Evolutionary conservation across 2,113 vertebrate species (phyloP).

Genomic region (Recurvirostra avosetta): DNA sequence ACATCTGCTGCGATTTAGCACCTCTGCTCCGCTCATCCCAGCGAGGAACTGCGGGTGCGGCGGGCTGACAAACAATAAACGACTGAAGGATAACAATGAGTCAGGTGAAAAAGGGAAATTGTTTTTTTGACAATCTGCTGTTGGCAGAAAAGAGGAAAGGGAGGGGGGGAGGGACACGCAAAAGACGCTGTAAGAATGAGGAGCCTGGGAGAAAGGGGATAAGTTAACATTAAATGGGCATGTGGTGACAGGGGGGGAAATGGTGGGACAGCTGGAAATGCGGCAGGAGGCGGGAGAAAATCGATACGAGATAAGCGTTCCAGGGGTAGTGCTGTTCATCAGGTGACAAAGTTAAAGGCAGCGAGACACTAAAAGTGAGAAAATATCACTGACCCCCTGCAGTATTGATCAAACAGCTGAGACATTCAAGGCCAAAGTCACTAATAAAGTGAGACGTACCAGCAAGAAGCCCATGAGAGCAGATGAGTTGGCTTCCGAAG

Average conservation of each 20-base stretch:
- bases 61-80: not conserved
- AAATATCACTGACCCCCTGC: constrained; percentile 90
- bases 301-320: constrained; percentile 97
- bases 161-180: not conserved
- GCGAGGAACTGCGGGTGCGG: not conserved
- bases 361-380: constrained; percentile 90
- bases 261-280: constrained; percentile 75
- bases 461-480: constrained; percentile 72
- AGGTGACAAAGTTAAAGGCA: constrained; percentile 92
- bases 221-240: constrained; percentile 89
- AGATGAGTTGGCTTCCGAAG: constrained; percentile 71
- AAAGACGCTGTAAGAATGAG: constrained; percentile 11
- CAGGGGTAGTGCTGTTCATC: constrained; percentile 94
- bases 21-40: not conserved
- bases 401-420: constrained; percentile 96
- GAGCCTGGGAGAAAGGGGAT: constrained; percentile 67
- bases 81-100: constrained; percentile 50
- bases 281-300: constrained; percentile 84
- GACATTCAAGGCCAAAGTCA: constrained; percentile 96
- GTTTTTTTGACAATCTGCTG: constrained; percentile 57
- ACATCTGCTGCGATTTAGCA: not conserved
- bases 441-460: constrained; percentile 99
- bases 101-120: constrained; percentile 60
- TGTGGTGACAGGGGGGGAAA: constrained; percentile 83
- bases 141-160: not conserved